phyloP scores from a whole-genome alignment of 2,888 invertebrate genomes.

The Heliconius ethilla region DNA sequence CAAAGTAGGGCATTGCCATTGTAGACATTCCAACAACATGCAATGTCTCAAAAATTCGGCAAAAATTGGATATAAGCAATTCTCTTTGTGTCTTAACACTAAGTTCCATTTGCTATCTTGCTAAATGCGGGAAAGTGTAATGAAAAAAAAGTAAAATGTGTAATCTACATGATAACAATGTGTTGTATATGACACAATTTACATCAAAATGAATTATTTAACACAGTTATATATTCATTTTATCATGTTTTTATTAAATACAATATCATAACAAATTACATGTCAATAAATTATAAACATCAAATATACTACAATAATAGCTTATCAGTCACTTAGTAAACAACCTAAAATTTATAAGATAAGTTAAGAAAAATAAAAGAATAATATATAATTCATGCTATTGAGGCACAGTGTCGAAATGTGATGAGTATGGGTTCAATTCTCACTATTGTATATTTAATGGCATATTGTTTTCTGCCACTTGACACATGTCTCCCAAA shows the following conservation, averaged over 20 bases:
- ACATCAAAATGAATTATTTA: not conserved
- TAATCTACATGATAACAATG: not conserved
- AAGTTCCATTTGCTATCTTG: no score
- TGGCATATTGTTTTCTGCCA: no score
- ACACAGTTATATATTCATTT: not conserved
- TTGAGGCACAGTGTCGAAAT: not conserved
- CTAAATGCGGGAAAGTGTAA: no score
- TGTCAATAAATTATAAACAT: not conserved
- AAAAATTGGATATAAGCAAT: no score
- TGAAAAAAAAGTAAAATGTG: no score
- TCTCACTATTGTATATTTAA: no score
- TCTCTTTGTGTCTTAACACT: no score
- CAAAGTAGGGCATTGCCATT: no score
- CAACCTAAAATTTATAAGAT: not conserved
- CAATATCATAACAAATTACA: not conserved
- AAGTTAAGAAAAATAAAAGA: not conserved
- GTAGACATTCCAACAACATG: no score
- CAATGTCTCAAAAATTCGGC: no score
- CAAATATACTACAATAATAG: not conserved
- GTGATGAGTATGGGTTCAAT: not conserved
- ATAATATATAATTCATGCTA: slow-evolving; percentile 23
- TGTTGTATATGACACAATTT: not conserved
- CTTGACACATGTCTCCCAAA: no score
- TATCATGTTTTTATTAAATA: not conserved
- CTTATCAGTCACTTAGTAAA: not conserved